Conservation (phyloP, 2,888 invertebrate genomes). For the Odontocerum albicorne region DNA sequence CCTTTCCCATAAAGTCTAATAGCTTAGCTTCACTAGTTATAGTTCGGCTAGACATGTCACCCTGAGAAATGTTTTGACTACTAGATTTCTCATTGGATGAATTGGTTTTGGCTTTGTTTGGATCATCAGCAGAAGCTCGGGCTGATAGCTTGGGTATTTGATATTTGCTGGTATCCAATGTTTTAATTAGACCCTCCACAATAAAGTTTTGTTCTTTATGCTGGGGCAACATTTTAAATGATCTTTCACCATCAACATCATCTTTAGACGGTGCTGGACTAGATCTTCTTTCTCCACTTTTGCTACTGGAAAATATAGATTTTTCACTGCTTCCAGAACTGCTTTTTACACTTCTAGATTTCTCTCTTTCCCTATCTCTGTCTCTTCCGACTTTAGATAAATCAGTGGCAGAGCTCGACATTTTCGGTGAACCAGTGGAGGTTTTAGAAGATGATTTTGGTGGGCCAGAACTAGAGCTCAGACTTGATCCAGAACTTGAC, state of each 20-base stretch:
- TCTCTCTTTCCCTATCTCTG: conserved; percentile 61
- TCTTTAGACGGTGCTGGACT: conserved; percentile 67
- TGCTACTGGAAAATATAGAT: conserved; percentile 62
- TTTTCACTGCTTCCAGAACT: conserved; percentile 55
- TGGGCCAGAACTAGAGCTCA: conserved; percentile 37
- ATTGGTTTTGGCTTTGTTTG: conserved; percentile 49
- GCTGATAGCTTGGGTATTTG: conserved; percentile 84
- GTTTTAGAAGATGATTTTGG: conserved; percentile 47
- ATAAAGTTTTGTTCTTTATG: conserved; percentile 64
- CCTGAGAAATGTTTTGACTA: conserved; percentile 39
- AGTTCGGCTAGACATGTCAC: conserved; percentile 21
- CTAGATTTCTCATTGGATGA: conserved; percentile 54
- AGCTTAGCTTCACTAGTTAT: conserved; percentile 41
- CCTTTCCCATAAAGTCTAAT: conserved; percentile 51
- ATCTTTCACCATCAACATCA: conserved; percentile 63
- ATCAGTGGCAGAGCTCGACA: conserved; percentile 56
- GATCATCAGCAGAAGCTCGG: conserved; percentile 42
- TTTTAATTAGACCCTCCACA: conserved; percentile 76
- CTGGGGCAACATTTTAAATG: conserved; percentile 61
- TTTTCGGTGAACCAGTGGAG: conserved; percentile 64
- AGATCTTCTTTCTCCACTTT: conserved; percentile 63
- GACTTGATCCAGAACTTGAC: conserved; percentile 46
- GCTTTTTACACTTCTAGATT: conserved; percentile 61
- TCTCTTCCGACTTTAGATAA: conserved; percentile 59
- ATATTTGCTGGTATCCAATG: conserved; percentile 78